Base-by-base conservation (phyloP, 2,797 vertebrate species). In the Arnoldichthys spilopterus region DNA sequence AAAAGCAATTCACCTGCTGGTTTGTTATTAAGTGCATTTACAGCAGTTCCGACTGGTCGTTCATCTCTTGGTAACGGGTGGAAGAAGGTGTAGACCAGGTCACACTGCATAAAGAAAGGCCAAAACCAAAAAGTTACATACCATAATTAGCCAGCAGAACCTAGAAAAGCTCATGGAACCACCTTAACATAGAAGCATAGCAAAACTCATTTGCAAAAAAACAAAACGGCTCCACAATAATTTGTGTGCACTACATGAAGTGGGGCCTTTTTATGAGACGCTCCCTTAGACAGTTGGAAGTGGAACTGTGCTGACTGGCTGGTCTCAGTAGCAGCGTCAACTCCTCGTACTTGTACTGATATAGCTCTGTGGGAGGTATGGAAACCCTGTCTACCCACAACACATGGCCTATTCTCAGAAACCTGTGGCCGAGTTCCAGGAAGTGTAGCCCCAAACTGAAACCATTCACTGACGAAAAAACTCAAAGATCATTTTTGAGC, bases 41-140 rank as follows among this genome's bases (percentile, higher is more conserved):
- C 89, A 0, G 88, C 71, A 0, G 94, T 90, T 83, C 94, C 84
- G 22, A 82, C 86, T 0, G 95, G 87, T 72, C 91, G 94, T 83
- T 98, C 97, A 0, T 98, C 97, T 83, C 96, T 92, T 6, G 95
- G 94, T 61, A 98, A 89, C 0, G 95, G 94, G 74, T 98, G 94
- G 89, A 99, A 98, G 88, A 99, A 99, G 15, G 97, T 97, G 88
- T 97, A 99, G 72, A 99, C 91, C 75, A 99, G 92, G 79, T 99
- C 97, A 79, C 96, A 96, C 98, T 99, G 92, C 1, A 83, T 74
- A 3, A 15, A 70, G 24, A 45, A 70, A 61, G 51, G 9, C 6
- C 37, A 30, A 4, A 32, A 12, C 6, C 32, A 62, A 6, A 62
- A 1, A 9, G 64, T 67, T 45, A 26, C 64, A 47, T 20, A 58